These are phyloP conservation scores for Myiopsitta monachus DNA, from an alignment of 2,113 vertebrate genomes.

Conservation along the genomic window DNA sequence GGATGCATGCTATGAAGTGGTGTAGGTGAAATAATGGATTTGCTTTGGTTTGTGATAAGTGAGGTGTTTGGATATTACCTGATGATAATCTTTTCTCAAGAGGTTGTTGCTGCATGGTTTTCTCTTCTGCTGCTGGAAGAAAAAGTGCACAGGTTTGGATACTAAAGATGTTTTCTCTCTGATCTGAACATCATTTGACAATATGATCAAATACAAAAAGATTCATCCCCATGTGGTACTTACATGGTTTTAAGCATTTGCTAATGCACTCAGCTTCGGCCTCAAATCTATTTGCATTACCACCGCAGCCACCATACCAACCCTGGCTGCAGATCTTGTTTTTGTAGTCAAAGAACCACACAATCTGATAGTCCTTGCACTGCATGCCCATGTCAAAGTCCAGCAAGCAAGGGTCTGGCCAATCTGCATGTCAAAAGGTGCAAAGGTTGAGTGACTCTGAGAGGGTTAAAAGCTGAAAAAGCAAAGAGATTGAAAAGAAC, in stretches of 20 bases:
- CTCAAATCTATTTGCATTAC: constrained; percentile 87
- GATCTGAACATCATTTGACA: neutral
- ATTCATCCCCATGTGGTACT: constrained; percentile 52
- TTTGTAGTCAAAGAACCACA: constrained; percentile 87
- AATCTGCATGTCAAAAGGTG: constrained; percentile 68
- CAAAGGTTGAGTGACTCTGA: constrained; percentile 35
- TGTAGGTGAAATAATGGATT: neutral
- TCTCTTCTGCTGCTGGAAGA: constrained; percentile 60
- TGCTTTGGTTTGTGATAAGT: neutral
- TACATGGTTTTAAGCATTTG: constrained; percentile 79
- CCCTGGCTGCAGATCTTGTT: constrained; percentile 83
- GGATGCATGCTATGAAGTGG: neutral
- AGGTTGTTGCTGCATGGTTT: constrained; percentile 38
- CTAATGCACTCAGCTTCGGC: constrained; percentile 79
- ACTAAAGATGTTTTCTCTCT: neutral
- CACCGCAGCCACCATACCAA: constrained; percentile 86
- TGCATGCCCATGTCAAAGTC: constrained; percentile 83
- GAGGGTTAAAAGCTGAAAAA: constrained; percentile 54
- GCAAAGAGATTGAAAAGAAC: neutral
- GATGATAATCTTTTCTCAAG: constrained; percentile 29
- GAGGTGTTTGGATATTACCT: constrained; percentile 1
- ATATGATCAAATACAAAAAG: neutral
- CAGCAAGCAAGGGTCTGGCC: constrained; percentile 83
- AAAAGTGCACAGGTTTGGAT: neutral
- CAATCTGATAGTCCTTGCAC: constrained; percentile 86